phyloP scores from a whole-genome alignment of 2,888 invertebrate genomes.

The Calameuta idolon region DNA sequence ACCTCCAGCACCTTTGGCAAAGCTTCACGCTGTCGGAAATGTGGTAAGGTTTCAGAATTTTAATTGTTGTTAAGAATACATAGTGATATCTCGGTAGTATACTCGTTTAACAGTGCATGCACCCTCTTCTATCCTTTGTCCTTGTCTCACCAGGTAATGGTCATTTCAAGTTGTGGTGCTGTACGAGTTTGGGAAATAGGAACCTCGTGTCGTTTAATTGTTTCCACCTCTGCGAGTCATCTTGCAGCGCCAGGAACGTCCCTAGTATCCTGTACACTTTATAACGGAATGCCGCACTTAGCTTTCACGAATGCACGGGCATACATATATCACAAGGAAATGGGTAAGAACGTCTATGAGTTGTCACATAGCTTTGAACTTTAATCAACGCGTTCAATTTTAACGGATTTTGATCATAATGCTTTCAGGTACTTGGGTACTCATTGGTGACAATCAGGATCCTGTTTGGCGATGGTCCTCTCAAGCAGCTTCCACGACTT shows the following conservation, averaged over 20 bases:
- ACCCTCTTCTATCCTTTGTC: constrained; percentile 4
- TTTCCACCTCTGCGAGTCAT: constrained; percentile 62
- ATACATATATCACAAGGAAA: constrained; percentile 83
- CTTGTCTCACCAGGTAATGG: constrained; percentile 54
- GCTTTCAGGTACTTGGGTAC: constrained; percentile 67
- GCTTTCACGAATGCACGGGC: constrained; percentile 88
- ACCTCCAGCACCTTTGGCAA: constrained; percentile 62
- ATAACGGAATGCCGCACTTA: constrained; percentile 84
- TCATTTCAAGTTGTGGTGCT: constrained; percentile 62
- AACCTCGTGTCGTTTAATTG: constrained; percentile 55
- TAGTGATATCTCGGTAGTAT: not conserved
- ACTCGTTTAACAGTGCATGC: not conserved
- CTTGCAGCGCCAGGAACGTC: constrained; percentile 58
- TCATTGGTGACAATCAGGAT: constrained; percentile 68
- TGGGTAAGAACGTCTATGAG: constrained; percentile 72
- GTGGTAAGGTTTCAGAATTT: constrained; percentile 41
- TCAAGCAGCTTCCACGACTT: constrained; percentile 56
- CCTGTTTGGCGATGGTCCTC: constrained; percentile 67
- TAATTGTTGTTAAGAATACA: not conserved
- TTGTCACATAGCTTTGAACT: not conserved
- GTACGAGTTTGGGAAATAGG: constrained; percentile 65
- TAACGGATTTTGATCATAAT: not conserved
- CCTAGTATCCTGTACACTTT: constrained; percentile 57
- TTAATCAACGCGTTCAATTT: not conserved
- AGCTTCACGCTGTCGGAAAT: constrained; percentile 60